A percentile compares a stretch with the other conserved stretches of the same genome.
These are phyloP conservation scores for Nasonia giraulti DNA, from an alignment of 1,140 invertebrate species.

Conservation along the genomic window DNA sequence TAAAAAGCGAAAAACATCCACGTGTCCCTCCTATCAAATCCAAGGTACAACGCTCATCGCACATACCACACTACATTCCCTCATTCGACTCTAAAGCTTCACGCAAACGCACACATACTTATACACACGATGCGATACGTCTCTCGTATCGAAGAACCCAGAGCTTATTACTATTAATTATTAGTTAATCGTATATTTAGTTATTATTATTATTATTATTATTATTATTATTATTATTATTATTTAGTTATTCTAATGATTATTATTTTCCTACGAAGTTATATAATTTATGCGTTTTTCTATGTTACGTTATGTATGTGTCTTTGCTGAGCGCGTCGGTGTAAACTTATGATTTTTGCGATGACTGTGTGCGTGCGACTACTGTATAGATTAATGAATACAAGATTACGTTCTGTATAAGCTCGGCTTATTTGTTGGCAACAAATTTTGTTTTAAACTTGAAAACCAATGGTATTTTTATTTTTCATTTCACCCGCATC, in stretches of 20 bases:
- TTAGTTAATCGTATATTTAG: conserved; percentile 33
- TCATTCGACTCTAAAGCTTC: conserved; percentile 25
- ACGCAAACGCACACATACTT: not conserved
- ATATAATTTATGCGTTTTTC: conserved; percentile 59
- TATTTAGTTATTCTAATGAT: conserved; percentile 41
- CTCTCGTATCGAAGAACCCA: conserved; percentile 41
- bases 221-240: conserved; percentile 54
- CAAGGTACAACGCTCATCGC: conserved; percentile 12
- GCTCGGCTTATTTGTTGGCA: conserved; percentile 70
- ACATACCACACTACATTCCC: not conserved
- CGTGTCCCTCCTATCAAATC: conserved; percentile 6
- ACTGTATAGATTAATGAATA: conserved; percentile 54
- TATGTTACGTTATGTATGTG: conserved; percentile 50
- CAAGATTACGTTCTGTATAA: conserved; percentile 71
- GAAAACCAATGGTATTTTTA: conserved; percentile 53
- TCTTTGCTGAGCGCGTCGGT: not conserved
- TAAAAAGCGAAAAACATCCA: conserved; percentile 28
- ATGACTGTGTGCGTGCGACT: conserved; percentile 26
- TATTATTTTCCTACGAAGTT: conserved; percentile 55
- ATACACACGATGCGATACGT: conserved; percentile 41
- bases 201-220: conserved; percentile 58
- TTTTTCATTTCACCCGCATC: conserved; percentile 52
- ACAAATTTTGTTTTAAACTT: conserved; percentile 73
- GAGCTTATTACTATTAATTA: conserved; percentile 62
- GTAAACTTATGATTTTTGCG: conserved; percentile 39